A percentile compares a stretch with the other conserved stretches of the same genome.
Conservation (phyloP, 2,888 invertebrate species). For the Papilio gigon region DNA sequence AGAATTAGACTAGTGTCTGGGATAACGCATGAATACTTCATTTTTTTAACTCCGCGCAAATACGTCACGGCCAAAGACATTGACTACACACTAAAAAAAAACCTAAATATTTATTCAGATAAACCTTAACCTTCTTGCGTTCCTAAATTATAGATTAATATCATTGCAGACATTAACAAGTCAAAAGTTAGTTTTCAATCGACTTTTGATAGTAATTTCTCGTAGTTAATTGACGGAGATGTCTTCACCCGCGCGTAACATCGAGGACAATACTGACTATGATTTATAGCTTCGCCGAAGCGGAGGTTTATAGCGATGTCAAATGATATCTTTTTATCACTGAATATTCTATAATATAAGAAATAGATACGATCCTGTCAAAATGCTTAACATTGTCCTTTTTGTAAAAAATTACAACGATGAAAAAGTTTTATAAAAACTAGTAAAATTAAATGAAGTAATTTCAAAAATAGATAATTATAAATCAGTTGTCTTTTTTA, state of each 20-base stretch:
- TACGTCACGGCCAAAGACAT: no score
- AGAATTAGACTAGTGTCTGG: no score
- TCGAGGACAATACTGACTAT: constrained; percentile 32
- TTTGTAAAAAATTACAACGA: not conserved
- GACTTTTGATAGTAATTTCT: constrained; percentile 26
- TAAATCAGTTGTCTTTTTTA: no score
- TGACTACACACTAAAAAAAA: no score
- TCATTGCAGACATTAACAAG: constrained; percentile 6
- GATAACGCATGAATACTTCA: no score
- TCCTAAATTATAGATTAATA: no score
- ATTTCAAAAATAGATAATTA: no score
- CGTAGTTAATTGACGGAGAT: constrained; percentile 32
- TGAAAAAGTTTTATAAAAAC: no score
- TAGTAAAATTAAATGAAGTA: not conserved
- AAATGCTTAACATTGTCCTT: not conserved
- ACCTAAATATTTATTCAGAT: not conserved
- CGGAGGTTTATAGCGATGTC: not conserved
- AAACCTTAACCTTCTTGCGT: constrained; percentile 2
- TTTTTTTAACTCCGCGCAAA: no score
- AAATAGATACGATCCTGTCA: not conserved
- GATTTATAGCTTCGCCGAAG: constrained; percentile 18
- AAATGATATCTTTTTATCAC: not conserved
- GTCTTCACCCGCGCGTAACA: constrained; percentile 34
- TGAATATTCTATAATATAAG: not conserved
- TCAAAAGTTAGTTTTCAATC: constrained; percentile 25